Evolutionary conservation across 2,113 vertebrate species (phyloP).

Genomic region (Zosterops borbonicus): DNA sequence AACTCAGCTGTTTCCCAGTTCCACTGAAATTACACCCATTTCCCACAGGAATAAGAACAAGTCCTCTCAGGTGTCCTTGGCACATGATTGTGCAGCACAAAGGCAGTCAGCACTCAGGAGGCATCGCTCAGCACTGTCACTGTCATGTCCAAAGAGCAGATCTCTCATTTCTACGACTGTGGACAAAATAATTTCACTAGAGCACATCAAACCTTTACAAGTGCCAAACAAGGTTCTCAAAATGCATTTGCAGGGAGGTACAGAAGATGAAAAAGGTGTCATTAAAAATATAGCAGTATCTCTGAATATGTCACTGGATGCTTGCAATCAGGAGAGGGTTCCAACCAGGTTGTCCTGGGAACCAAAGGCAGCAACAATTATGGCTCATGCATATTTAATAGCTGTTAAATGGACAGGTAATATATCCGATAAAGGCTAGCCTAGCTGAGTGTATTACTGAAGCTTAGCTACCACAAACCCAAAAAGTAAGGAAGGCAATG

Average conservation of each 20-base stretch:
- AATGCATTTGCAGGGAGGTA: not conserved
- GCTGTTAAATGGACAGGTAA: not conserved
- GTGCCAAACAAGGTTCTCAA: not conserved
- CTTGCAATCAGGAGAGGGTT: not conserved
- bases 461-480: not conserved
- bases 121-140: not conserved
- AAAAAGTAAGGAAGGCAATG: not conserved
- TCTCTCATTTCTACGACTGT: not conserved
- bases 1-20: not conserved
- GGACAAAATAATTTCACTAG: not conserved
- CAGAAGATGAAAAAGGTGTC: not conserved
- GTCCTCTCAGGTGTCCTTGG: not conserved
- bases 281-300: not conserved
- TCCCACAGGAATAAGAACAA: not conserved
- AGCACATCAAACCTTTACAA: not conserved
- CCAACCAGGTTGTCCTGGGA: not conserved
- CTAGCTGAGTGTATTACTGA: not conserved
- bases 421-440: not conserved
- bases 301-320: not conserved
- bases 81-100: not conserved
- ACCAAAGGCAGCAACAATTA: not conserved
- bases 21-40: not conserved
- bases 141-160: not conserved
- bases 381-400: not conserved
- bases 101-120: not conserved